Base-by-base conservation (phyloP, 2,113 vertebrate species). In the Callithrix jacchus region DNA sequence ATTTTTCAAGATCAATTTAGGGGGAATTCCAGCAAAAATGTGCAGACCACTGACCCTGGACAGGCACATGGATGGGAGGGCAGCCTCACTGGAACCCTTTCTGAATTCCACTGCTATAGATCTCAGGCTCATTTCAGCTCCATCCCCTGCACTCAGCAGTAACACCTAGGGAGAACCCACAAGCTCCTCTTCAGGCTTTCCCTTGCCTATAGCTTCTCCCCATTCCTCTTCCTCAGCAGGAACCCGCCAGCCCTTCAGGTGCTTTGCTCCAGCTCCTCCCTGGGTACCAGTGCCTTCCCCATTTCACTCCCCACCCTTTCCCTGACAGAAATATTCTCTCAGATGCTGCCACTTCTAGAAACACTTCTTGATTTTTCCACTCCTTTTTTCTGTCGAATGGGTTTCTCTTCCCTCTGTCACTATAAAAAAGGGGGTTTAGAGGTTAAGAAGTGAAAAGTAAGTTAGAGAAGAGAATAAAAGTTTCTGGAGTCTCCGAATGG, bases 1-100 rank as follows among this genome's bases (percentile, higher is more conserved):
- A 81, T 76, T 73, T 95, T 94, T 95, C 66, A 84, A 52, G 76
- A 80, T 85, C 83, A 87, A 91, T 94, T 95, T 25, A 91, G 64
- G 54, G 77, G 82, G 16, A 84, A 66, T 95, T 93, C 47, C 61
- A 64, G 61, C 27, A 74, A 93, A 90, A 49, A 2, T 56, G 11
- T 84, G 23, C 49, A 77, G 47, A 20, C 16, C 7, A 23, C 17
- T 20, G n/a, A 30, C 52, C 12, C 0, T 14, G 52, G 42, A 49
- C 52, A 96, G 66, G 61, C 61, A 64, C 61, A 64, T 32, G 27
- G 27, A 6, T 64, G 61, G 61, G 61, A 64, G 61, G 12, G 27
- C 27, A 32, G 27, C 12, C 76, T 85, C 77, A 20, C 8, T 4
- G 11, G 68, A 83, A 61, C 35, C 40, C 10, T 14, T 70, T 56